Conservation (phyloP, 1,140 invertebrate species). For the Drosophila virilis region DNA sequence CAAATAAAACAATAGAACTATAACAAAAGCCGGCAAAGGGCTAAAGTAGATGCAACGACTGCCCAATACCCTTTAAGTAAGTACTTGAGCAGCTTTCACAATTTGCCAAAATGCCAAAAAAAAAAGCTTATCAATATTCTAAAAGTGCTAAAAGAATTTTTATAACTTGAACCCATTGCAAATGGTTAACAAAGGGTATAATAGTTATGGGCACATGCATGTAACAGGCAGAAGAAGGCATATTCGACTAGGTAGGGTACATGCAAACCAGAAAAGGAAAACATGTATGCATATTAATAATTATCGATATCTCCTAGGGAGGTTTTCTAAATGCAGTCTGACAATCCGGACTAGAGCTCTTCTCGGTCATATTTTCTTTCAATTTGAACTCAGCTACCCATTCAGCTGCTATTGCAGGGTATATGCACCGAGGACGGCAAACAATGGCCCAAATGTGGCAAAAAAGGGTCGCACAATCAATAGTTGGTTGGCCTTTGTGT, state of each 20-base stretch:
- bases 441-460: constrained; percentile 48
- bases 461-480: constrained; percentile 49
- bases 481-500: constrained; percentile 41
- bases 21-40: constrained; percentile 47
- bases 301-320: too few species aligned
- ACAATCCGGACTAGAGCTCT: too few species aligned
- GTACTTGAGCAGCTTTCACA: background rate
- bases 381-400: background rate
- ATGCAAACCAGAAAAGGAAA: too few species aligned
- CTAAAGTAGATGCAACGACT: background rate
- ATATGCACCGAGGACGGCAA: constrained; percentile 27
- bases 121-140: too few species aligned
- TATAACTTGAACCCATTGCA: too few species aligned
- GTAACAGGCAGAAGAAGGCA: background rate
- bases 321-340: too few species aligned
- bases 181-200: background rate
- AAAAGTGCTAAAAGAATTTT: background rate
- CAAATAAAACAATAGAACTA: constrained; percentile 75
- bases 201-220: background rate
- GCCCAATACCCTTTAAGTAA: constrained; percentile 19
- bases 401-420: constrained; percentile 14
- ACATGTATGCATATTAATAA: too few species aligned
- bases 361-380: too few species aligned
- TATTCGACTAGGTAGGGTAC: background rate
- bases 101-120: background rate